A percentile compares a stretch with the other conserved stretches of the same genome.
Conservation (phyloP, 2,888 invertebrate species). For the Tachina grossa region DNA sequence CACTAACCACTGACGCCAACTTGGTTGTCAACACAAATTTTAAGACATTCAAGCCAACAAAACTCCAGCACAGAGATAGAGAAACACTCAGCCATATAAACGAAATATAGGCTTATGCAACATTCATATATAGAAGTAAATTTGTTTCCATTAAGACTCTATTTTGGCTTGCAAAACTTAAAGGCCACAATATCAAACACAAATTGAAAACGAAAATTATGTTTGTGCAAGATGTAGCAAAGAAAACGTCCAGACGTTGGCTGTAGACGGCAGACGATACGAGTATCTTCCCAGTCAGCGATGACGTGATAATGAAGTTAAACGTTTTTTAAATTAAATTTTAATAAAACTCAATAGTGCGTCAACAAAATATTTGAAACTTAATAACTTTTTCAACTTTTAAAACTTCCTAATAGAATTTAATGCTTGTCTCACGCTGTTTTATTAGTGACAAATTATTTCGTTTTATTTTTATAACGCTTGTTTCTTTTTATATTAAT, state of each 20-base stretch:
- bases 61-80: constrained; percentile 8
- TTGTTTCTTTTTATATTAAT: not conserved
- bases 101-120: constrained; percentile 5
- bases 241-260: not conserved
- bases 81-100: not conserved
- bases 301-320: constrained; percentile 48
- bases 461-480: constrained; percentile 67
- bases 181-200: constrained; percentile 1
- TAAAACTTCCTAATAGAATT: not conserved
- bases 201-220: constrained; percentile 30
- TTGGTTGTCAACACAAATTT: constrained; percentile 69
- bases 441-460: constrained; percentile 75
- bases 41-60: constrained; percentile 58
- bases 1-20: constrained; percentile 70
- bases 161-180: constrained; percentile 34
- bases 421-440: constrained; percentile 31
- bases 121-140: not conserved
- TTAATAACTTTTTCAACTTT: not conserved
- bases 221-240: not conserved
- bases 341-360: constrained; percentile 76
- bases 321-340: constrained; percentile 64
- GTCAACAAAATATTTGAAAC: constrained; percentile 19
- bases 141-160: constrained; percentile 36
- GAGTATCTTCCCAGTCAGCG: not conserved
- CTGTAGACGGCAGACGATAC: not conserved